A percentile compares a stretch with the other conserved stretches of the same genome.
phyloP scores from a whole-genome alignment of 2,113 vertebrate species.

The Naja naja region DNA sequence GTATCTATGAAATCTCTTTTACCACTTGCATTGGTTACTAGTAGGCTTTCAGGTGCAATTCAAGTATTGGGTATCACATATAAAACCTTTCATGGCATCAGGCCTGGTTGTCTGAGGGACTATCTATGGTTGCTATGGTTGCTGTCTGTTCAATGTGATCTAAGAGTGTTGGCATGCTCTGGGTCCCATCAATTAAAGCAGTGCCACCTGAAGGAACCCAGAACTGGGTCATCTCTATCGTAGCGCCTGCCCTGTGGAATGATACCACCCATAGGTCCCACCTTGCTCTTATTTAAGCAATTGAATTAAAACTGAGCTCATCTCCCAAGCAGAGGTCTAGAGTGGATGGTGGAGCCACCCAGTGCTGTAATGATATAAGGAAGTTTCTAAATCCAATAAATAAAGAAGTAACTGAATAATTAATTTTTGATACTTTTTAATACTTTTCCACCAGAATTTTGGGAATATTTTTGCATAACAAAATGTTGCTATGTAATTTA shows the following conservation, averaged over 20 bases:
- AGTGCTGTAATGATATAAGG: not conserved
- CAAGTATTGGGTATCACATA: not conserved
- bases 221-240: not conserved
- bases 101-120: not conserved
- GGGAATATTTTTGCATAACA: not conserved
- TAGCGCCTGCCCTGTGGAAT: not conserved
- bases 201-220: not conserved
- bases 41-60: not conserved
- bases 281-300: not conserved
- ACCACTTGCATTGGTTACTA: not conserved
- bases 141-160: not conserved
- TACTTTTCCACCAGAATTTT: not conserved
- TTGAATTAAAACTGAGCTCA: not conserved
- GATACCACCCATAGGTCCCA: not conserved
- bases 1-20: not conserved
- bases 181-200: not conserved
- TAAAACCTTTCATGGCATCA: not conserved
- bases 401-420: not conserved
- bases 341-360: not conserved
- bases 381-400: not conserved
- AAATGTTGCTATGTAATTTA: not conserved
- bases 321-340: not conserved
- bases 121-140: not conserved
- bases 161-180: not conserved
- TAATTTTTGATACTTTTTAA: slow-evolving; percentile 5